phyloP scores from a whole-genome alignment of 37 sponge, comb jelly and placozoan species.

The Oopsacas minuta region DNA sequence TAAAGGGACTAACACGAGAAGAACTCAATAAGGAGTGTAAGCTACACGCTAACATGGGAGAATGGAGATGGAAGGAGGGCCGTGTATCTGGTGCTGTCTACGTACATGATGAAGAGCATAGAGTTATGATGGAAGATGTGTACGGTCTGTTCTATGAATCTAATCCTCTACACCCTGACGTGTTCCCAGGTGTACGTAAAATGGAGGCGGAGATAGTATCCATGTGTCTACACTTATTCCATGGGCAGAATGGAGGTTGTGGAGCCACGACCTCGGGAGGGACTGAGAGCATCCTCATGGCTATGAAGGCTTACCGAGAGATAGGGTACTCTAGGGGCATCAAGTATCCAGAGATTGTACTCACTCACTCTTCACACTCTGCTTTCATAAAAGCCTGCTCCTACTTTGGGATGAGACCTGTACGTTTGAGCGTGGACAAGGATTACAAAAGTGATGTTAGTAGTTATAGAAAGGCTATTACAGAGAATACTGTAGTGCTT shows the following conservation, averaged over 20 bases:
- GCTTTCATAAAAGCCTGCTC: conserved; percentile 72
- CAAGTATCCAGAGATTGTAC: conserved; percentile 65
- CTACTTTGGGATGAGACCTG: conserved; percentile 55
- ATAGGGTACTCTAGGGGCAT: conserved; percentile 48
- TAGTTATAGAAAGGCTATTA: conserved; percentile 47
- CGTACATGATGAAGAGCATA: conserved; percentile 58
- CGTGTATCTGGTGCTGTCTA: conserved; percentile 78
- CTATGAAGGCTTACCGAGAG: conserved; percentile 75
- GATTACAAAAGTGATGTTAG: conserved; percentile 33
- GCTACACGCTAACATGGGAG: conserved; percentile 16
- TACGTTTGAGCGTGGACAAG: conserved; percentile 34
- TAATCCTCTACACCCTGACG: conserved; percentile 80
- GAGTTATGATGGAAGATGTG: conserved; percentile 45
- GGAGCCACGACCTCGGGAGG: conserved; percentile 71
- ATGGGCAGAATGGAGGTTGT: conserved; percentile 33
- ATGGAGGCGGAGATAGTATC: conserved; percentile 68
- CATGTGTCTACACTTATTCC: conserved; percentile 55
- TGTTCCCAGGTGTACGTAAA: conserved; percentile 66
- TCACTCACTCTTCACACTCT: conserved; percentile 35
- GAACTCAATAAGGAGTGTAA: conserved; percentile 32
- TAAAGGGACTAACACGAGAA: conserved; percentile 41
- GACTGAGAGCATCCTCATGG: conserved; percentile 84
- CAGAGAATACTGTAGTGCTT: conserved; percentile 51
- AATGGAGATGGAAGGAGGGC: conserved; percentile 54
- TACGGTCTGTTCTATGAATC: conserved; percentile 53